These are phyloP conservation scores for Naso thynnoides DNA, from an alignment of 2,797 vertebrate genomes.

Conservation along the genomic window DNA sequence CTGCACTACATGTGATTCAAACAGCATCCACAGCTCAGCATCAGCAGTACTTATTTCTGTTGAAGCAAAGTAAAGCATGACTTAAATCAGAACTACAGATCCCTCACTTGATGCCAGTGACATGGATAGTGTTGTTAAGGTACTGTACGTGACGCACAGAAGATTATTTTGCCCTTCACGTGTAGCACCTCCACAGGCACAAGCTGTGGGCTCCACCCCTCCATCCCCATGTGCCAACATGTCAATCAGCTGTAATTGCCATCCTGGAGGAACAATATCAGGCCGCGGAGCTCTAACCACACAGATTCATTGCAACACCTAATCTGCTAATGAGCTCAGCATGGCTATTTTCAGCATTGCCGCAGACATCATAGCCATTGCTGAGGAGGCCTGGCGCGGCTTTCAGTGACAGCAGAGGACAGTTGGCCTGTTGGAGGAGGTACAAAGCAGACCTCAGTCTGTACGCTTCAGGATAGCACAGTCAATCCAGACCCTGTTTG, in stretches of 20 bases:
- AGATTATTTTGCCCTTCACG: slow-evolving; percentile 89
- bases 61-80: slow-evolving; percentile 24
- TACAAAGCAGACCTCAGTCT: slow-evolving; percentile 66
- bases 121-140: slow-evolving; percentile 40
- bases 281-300: slow-evolving; percentile 85
- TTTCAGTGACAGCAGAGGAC: slow-evolving; percentile 89
- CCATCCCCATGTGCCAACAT: slow-evolving; percentile 87
- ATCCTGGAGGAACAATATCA: slow-evolving; percentile 90
- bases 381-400: slow-evolving; percentile 75
- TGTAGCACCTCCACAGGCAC: slow-evolving; percentile 81
- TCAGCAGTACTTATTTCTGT: slow-evolving; percentile 1
- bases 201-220: slow-evolving; percentile 80
- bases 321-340: slow-evolving; percentile 93
- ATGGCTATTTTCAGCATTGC: slow-evolving; percentile 87
- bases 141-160: slow-evolving; percentile 55
- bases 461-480: slow-evolving; percentile 63
- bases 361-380: slow-evolving; percentile 73
- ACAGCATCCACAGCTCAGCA: slow-evolving; percentile 1
- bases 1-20: background rate
- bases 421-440: slow-evolving; percentile 76
- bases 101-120: slow-evolving; percentile 12
- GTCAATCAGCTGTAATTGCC: slow-evolving; percentile 96
- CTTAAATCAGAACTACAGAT: slow-evolving; percentile 16
- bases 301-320: slow-evolving; percentile 91
- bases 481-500: slow-evolving; percentile 59